Base-by-base conservation (phyloP, 2,888 invertebrate species). In the Matsumyia berberina region DNA sequence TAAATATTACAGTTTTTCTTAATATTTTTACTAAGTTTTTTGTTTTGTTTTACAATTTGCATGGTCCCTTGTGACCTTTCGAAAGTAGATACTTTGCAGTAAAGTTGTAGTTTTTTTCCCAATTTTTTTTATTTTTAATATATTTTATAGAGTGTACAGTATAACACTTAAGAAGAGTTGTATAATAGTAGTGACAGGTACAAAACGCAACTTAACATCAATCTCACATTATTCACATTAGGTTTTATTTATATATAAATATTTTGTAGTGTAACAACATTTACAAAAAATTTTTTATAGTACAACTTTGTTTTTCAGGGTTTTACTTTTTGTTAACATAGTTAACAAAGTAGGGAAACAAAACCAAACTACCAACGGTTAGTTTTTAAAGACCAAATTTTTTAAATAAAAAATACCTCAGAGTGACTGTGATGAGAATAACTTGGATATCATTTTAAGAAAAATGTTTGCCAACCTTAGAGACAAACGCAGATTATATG, bases 131-230 rank as follows among this genome's bases (percentile, higher is more conserved):
- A 42, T 39, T 11, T 15, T 37, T 24, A 15, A 19, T 29, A 46
- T 29, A 39, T 39, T 69, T 19, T 44, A 31, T 60, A 49, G 70
- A 83, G 64, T 64, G 70, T 66, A 62, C 46, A 55, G 72, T 83
- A 42, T 60, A 83, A 79, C 73, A 79, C 73, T 62, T 73, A 64
- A 33, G 78, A 72, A 82, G 35, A 60, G 31, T 69, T 85, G 79
- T 79, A 69, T 69, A 85, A 60, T 74, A 64, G 67, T 83, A 83
- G 79, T 80, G 80, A 85, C 85, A 85, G 85, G 85, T 85, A 85
- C 85, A 74, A 85, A 85, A 85, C 79, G 85, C 85, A 85, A 85
- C 85, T 80, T 85, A 85, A 85, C 85, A 85, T 74, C 80, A 66
- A 85, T 85, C 67, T 85, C 83, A 83, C 67, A 58, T 66, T 70